phyloP scores from a whole-genome alignment of 2,113 vertebrate species.

The Noturus placidus region DNA sequence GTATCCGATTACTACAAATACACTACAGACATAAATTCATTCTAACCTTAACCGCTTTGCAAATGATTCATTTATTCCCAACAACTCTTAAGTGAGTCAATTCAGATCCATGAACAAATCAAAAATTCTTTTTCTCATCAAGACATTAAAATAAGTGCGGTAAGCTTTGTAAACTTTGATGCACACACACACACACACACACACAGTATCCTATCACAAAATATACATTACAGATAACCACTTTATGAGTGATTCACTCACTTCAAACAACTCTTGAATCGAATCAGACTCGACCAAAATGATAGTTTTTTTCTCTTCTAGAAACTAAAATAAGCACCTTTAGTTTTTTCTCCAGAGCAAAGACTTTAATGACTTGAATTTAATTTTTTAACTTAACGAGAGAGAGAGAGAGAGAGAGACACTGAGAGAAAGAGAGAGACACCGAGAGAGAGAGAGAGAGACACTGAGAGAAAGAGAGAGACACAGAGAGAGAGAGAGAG shows the following conservation, averaged over 20 bases:
- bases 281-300: background rate
- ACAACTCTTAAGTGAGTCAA: background rate
- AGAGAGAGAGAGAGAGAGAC: too few species aligned
- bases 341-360: background rate
- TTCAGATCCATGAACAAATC: background rate
- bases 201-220: background rate
- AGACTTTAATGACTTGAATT: background rate
- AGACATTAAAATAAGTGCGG: background rate
- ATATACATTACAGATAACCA: background rate
- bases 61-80: background rate
- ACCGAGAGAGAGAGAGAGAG: too few species aligned
- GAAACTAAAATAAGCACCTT: background rate
- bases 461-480: too few species aligned
- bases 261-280: background rate
- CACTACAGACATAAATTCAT: background rate
- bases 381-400: background rate
- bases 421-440: too few species aligned
- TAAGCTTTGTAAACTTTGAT: too few species aligned
- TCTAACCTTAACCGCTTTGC: background rate
- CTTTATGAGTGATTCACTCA: background rate
- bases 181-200: background rate
- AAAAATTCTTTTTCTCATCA: background rate
- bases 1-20: background rate
- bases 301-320: background rate
- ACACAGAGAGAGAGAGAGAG: too few species aligned